Base-by-base conservation (phyloP, 2,888 invertebrate species). In the Blastobasis lacticolella region DNA sequence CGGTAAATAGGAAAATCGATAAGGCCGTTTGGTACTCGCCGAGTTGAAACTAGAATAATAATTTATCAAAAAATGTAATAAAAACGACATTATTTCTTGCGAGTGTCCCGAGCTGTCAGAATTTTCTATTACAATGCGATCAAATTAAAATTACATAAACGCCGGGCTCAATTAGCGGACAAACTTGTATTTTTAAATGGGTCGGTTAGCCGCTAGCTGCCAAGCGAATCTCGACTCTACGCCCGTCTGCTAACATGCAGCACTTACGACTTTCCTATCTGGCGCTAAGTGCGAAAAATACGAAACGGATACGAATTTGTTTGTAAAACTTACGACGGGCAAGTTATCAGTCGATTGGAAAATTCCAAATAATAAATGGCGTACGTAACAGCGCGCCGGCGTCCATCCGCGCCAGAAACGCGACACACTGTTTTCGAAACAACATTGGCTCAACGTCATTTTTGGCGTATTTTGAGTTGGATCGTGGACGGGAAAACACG, bases 271-370 rank as follows among this genome's bases (percentile, higher is more conserved):
- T 85, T 85, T 86, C 78, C 73, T 82, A 85, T 75, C 80, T 77
- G 76, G 82, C 76, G 82, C 78, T 78, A 79, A 72, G 81, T 74
- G 82, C 78, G 82, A 86, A 86, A 84, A 84, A 85, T 79, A 80
- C 75, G 77, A 83, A 81, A 79, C 81, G 75, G 76, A 81, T 74
- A 78, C 73, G 72, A 80, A 79, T 82, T 83, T 81, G 81, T 83
- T 85, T 84, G 81, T 81, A 81, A 81, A 86, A 85, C 84, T 85
- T 79, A 84, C 81, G 73, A 75, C 74, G 65, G 63, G 62, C 67
- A 72, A 73, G 67, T 76, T 74, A 75, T 88, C 90, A 87, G 88
- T 89, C 88, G 85, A 89, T 90, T 89, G 91, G 91, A 91, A 91
- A 91, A 90, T 91, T 90, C 89, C 90, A 81, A 90, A 82, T 79